These are phyloP conservation scores for Hydrocynus forskahlii DNA, from an alignment of 2,797 vertebrate species.

Conservation along the genomic window DNA sequence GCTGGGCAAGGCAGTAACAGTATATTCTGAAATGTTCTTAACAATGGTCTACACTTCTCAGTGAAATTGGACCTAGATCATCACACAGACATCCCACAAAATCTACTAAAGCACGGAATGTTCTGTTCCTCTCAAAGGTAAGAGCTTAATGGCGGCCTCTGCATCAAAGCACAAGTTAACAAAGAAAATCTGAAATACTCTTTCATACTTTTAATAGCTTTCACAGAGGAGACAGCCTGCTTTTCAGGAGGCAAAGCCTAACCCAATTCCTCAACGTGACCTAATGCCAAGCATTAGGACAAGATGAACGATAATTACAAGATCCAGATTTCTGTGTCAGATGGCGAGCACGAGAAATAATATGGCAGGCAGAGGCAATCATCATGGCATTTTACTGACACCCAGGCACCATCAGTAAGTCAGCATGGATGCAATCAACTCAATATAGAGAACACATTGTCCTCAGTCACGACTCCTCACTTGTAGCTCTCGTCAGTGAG, in stretches of 20 bases:
- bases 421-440: slow-evolving; percentile 47
- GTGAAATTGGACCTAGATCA: slow-evolving; percentile 24
- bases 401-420: slow-evolving; percentile 8
- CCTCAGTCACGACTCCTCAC: slow-evolving; percentile 34
- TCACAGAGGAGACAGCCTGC: not conserved
- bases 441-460: slow-evolving; percentile 15
- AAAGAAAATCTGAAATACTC: not conserved
- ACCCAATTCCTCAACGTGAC: not conserved
- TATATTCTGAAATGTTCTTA: slow-evolving; percentile 9
- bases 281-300: not conserved
- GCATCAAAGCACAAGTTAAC: not conserved
- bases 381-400: slow-evolving; percentile 27
- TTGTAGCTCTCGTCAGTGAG: not conserved
- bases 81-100: slow-evolving; percentile 25
- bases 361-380: slow-evolving; percentile 31
- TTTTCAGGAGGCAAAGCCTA: slow-evolving; percentile 1
- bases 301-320: slow-evolving; percentile 24
- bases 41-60: not conserved
- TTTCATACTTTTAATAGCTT: slow-evolving; percentile 24
- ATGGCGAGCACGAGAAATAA: slow-evolving; percentile 27
- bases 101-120: slow-evolving; percentile 21
- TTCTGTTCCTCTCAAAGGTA: slow-evolving; percentile 24
- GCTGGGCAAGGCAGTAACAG: not conserved
- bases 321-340: slow-evolving; percentile 12
- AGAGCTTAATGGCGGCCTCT: not conserved